These are phyloP conservation scores for Amiota mariae DNA, from an alignment of 2,888 invertebrate genomes.

Conservation along the genomic window DNA sequence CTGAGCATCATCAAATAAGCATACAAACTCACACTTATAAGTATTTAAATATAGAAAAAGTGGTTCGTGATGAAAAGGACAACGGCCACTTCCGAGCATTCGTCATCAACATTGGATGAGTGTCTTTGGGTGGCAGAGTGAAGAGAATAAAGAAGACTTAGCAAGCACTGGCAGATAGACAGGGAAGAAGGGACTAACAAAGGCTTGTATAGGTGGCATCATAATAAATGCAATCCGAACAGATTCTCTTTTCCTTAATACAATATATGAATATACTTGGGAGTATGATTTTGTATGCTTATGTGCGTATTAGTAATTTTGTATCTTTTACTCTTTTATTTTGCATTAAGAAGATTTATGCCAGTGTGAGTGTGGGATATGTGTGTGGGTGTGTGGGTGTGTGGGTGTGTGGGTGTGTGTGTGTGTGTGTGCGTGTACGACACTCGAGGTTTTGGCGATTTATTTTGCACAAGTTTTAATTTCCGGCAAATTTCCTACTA, in stretches of 20 bases:
- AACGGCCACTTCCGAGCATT: conserved; percentile 32
- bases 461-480: conserved; percentile 71
- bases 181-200: too few relatives aligned
- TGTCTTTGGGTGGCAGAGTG: conserved; percentile 34
- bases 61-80: conserved; percentile 20
- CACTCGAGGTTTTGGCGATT: conserved; percentile 62
- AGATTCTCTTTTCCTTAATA: too few relatives aligned
- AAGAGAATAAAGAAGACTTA: conserved; percentile 46
- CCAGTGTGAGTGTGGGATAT: conserved; percentile 15
- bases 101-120: conserved; percentile 20
- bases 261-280: neutral
- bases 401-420: neutral
- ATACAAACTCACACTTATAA: conserved; percentile 8
- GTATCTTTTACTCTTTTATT: neutral
- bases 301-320: conserved; percentile 2
- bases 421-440: conserved; percentile 35
- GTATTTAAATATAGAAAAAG: neutral
- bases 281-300: conserved; percentile 12
- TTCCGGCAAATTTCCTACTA: conserved; percentile 70
- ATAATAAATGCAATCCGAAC: too few relatives aligned
- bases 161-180: neutral
- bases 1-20: conserved; percentile 1
- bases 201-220: too few relatives aligned
- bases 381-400: conserved; percentile 34
- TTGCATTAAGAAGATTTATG: neutral